Conservation (phyloP, 2,888 invertebrate species). For the Pollenia labialis region DNA sequence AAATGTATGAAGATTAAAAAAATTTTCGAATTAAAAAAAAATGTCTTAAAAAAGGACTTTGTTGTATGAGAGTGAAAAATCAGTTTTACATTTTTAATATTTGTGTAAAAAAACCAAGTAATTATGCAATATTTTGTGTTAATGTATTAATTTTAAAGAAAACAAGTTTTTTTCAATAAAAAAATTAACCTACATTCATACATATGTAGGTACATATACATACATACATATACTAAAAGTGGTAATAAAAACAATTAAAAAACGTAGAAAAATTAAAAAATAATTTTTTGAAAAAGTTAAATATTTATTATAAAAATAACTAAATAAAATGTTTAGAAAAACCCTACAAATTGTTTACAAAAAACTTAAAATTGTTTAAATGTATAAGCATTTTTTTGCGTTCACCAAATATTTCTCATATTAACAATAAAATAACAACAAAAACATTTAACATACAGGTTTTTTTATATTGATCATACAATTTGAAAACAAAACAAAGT, state of each 20-base stretch:
- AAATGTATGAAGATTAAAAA: not conserved
- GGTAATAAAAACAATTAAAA: conserved; percentile 4
- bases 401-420: too few species aligned
- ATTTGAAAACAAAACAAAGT: conserved; percentile 55
- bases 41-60: conserved; percentile 23
- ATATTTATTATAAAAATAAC: not conserved
- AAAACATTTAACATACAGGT: conserved; percentile 34
- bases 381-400: too few species aligned
- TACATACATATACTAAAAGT: conserved; percentile 24
- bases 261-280: not conserved
- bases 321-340: not conserved
- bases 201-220: too few species aligned
- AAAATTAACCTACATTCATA: conserved; percentile 48
- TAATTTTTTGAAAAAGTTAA: not conserved
- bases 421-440: conserved; percentile 3
- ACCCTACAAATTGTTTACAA: too few species aligned
- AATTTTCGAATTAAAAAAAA: not conserved
- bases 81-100: conserved; percentile 2
- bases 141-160: conserved; percentile 41
- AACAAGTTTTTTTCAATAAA: conserved; percentile 50
- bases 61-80: not conserved
- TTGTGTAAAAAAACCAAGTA: not conserved
- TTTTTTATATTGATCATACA: conserved; percentile 21
- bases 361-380: not conserved
- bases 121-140: conserved; percentile 55